These are phyloP conservation scores for Caenorhabditis panamensis DNA, from an alignment of 2,888 invertebrate genomes.

Conservation along the genomic window DNA sequence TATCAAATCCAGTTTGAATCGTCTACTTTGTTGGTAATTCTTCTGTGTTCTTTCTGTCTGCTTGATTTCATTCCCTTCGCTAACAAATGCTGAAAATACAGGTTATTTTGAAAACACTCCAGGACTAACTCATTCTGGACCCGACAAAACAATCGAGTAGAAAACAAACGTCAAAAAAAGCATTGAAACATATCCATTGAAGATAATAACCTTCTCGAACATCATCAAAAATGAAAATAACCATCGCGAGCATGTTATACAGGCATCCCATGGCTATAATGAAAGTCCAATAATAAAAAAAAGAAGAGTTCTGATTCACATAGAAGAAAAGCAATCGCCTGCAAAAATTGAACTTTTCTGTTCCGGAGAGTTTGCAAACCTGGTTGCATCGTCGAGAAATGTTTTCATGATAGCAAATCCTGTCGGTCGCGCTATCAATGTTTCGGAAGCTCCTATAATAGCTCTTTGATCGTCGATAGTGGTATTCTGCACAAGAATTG, in stretches of 20 bases:
- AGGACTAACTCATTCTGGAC: slow-evolving; percentile 69
- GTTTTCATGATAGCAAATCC: slow-evolving; percentile 24
- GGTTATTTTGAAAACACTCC: background rate
- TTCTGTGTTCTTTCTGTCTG: slow-evolving; percentile 37
- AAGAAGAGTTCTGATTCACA: slow-evolving; percentile 42
- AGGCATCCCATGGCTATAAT: slow-evolving; percentile 73
- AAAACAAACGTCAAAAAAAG: slow-evolving; percentile 71
- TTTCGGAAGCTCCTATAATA: slow-evolving; percentile 7
- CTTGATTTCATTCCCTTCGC: slow-evolving; percentile 62
- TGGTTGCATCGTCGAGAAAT: background rate
- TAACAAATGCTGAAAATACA: slow-evolving; percentile 56
- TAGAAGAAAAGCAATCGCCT: slow-evolving; percentile 47
- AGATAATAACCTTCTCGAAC: slow-evolving; percentile 59
- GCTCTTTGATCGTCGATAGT: slow-evolving; percentile 5
- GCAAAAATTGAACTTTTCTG: slow-evolving; percentile 6
- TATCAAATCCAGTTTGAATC: slow-evolving; percentile 67
- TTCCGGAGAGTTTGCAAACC: background rate
- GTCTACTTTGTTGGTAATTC: slow-evolving; percentile 55
- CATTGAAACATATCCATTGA: slow-evolving; percentile 70
- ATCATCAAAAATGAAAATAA: slow-evolving; percentile 80
- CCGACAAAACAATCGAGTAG: slow-evolving; percentile 72
- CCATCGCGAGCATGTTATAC: slow-evolving; percentile 77
- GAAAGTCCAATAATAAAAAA: slow-evolving; percentile 77
- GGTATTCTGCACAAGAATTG: slow-evolving; percentile 6
- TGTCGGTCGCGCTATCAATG: background rate